These are phyloP conservation scores for Beroe forskalii DNA, from an alignment of 37 sponge, comb jelly and placozoan species.

Conservation along the genomic window DNA sequence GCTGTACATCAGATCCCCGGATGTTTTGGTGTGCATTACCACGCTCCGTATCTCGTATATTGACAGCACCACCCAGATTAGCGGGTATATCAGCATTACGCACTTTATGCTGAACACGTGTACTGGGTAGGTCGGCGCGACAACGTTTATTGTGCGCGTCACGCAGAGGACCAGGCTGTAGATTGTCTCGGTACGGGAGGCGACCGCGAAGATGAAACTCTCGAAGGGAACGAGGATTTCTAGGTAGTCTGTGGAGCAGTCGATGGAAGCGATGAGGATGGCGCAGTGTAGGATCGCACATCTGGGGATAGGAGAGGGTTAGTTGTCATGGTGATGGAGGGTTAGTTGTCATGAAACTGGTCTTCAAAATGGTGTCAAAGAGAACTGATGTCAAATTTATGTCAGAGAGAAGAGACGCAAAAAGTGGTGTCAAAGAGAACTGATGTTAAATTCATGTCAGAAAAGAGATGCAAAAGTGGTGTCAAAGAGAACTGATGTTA, in stretches of 20 bases:
- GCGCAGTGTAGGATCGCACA: not conserved
- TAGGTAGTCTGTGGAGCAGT: not conserved
- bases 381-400: too few relatives aligned
- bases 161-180: constrained; percentile 30
- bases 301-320: not conserved
- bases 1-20: not conserved
- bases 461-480: not conserved
- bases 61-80: not conserved
- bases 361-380: too few relatives aligned
- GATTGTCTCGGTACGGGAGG: constrained; percentile 1
- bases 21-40: not conserved
- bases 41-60: not conserved
- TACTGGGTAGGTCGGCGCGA: not conserved
- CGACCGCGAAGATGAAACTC: not conserved
- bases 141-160: not conserved
- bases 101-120: not conserved
- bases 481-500: too few relatives aligned
- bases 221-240: not conserved
- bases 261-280: constrained; percentile 14
- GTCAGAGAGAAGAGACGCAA: not conserved
- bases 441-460: not conserved
- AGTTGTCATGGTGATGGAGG: not conserved
- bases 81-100: not conserved
- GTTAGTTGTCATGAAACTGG: not conserved
- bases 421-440: not conserved